Evolutionary conservation across 2,113 vertebrate species (phyloP).

Genomic region (Coptodon bakossiorum): DNA sequence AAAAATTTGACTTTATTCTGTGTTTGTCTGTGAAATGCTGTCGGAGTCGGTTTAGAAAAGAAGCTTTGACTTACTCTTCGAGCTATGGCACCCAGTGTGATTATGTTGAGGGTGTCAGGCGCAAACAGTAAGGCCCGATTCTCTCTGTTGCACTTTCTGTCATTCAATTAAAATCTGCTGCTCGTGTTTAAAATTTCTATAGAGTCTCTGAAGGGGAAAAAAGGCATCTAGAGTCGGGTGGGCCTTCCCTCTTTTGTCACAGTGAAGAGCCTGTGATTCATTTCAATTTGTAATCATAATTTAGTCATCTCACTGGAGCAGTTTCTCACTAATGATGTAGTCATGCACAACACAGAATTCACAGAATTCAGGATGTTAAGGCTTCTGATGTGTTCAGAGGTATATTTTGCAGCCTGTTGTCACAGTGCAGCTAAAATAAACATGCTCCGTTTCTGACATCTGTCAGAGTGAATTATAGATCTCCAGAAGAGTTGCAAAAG

Average conservation of each 20-base stretch:
- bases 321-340: constrained; percentile 6
- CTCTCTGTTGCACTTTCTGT: not conserved
- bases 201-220: not conserved
- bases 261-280: not conserved
- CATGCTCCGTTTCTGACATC: constrained; percentile 47
- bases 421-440: constrained; percentile 29
- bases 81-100: constrained; percentile 4
- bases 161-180: constrained; percentile 7
- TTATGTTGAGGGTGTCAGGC: constrained; percentile 11
- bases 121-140: not conserved
- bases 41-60: not conserved
- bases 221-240: not conserved
- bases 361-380: not conserved
- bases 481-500: constrained; percentile 29
- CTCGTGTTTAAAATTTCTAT: not conserved
- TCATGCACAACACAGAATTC: not conserved
- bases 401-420: constrained; percentile 36
- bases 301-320: not conserved
- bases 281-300: constrained; percentile 19
- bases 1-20: not conserved
- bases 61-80: not conserved
- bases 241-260: not conserved
- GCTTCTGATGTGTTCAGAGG: constrained; percentile 7
- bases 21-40: not conserved
- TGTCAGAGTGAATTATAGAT: constrained; percentile 62